Evolutionary conservation across 2,888 invertebrate genomes (phyloP).

Genomic region (Fragum fragum): DNA sequence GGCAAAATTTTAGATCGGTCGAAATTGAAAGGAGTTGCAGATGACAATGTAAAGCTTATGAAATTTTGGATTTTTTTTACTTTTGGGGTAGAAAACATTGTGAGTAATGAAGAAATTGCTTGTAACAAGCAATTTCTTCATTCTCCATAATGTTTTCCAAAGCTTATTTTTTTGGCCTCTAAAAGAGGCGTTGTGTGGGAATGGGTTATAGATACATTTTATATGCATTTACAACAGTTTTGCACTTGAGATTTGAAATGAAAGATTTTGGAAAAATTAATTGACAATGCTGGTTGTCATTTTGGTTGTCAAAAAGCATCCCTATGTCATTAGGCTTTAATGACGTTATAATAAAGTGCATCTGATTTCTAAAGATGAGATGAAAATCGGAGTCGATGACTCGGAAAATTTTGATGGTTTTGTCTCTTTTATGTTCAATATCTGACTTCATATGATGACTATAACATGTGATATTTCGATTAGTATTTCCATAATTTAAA

Average conservation of each 20-base stretch:
- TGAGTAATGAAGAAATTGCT: constrained; percentile 18
- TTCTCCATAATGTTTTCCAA: neutral
- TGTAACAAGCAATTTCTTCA: constrained; percentile 11
- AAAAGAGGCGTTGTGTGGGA: too few relatives aligned
- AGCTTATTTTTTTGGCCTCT: too few relatives aligned
- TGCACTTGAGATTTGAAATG: too few relatives aligned
- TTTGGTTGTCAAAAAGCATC: neutral
- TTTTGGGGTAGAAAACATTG: too few relatives aligned
- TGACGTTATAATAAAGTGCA: constrained; percentile 23
- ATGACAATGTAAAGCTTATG: too few relatives aligned
- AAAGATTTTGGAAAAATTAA: too few relatives aligned
- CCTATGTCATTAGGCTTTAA: neutral
- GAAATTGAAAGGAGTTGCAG: too few relatives aligned
- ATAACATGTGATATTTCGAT: constrained; percentile 28
- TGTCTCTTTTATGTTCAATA: constrained; percentile 21
- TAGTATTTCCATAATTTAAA: constrained; percentile 27
- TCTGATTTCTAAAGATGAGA: constrained; percentile 18
- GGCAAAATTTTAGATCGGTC: too few relatives aligned
- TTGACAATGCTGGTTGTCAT: too few relatives aligned
- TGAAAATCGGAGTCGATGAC: constrained; percentile 20
- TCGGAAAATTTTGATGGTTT: constrained; percentile 22
- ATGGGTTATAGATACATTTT: too few relatives aligned
- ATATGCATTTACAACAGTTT: too few relatives aligned
- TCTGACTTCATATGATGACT: constrained; percentile 14
- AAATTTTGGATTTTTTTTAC: too few relatives aligned